Percentiles rank a stretch among this genome's conserved stretches.
Conservation (phyloP, 2,113 vertebrate species). For the Lucifuga dentata region DNA sequence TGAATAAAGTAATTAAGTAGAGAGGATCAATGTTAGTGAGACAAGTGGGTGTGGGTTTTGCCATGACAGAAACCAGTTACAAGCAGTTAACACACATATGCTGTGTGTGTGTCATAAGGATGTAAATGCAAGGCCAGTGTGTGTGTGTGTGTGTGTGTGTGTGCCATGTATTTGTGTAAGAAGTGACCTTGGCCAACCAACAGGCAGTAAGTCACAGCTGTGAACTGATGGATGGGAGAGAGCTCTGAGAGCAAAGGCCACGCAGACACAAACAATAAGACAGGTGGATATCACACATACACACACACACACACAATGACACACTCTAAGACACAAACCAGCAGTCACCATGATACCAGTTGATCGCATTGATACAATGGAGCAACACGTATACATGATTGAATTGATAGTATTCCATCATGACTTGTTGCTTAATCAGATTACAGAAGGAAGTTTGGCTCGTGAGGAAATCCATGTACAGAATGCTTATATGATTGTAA, state of each 20-base stretch:
- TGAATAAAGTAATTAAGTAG: too few relatives aligned
- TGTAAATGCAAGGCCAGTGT: conserved; percentile 3
- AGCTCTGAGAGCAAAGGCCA: conserved; percentile 42
- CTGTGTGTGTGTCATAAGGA: conserved; percentile 18
- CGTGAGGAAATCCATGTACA: too few relatives aligned
- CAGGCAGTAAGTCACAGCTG: conserved; percentile 60
- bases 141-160: conserved; percentile 1
- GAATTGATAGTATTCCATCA: too few relatives aligned
- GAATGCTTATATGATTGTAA: too few relatives aligned
- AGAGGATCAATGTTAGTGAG: too few relatives aligned
- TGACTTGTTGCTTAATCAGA: too few relatives aligned
- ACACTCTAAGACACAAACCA: background rate
- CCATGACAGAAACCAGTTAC: conserved; percentile 15
- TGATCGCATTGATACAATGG: too few relatives aligned
- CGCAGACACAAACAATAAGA: conserved; percentile 28
- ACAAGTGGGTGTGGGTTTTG: conserved; percentile 9
- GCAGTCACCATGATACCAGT: background rate
- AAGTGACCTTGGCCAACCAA: conserved; percentile 56
- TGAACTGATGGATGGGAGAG: conserved; percentile 60
- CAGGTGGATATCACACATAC: background rate
- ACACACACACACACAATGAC: background rate
- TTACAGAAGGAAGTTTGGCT: too few relatives aligned
- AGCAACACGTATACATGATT: too few relatives aligned
- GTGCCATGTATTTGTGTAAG: background rate
- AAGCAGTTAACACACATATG: conserved; percentile 4